phyloP scores from a whole-genome alignment of 2,888 invertebrate species.

The Dryobotodes eremita region DNA sequence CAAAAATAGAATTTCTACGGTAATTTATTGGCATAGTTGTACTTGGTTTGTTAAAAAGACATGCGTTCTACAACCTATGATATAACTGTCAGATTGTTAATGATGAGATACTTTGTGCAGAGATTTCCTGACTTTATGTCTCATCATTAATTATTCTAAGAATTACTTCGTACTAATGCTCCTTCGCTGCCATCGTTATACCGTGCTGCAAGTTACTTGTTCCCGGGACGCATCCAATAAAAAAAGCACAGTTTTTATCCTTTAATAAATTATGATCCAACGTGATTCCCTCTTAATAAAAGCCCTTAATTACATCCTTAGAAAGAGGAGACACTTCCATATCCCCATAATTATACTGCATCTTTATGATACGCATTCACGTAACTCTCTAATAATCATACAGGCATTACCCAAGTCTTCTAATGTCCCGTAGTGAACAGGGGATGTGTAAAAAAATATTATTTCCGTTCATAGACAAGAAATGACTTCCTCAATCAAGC shows the following conservation, averaged over 20 bases:
- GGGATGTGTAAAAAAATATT: conserved; percentile 86
- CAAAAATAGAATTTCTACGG: conserved; percentile 15
- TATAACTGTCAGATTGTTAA: conserved; percentile 3
- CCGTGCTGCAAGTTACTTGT: neutral
- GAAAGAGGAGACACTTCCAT: conserved; percentile 47
- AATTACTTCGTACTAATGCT: neutral
- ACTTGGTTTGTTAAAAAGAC: conserved; percentile 18
- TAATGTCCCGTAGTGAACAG: conserved; percentile 81
- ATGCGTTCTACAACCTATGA: conserved; percentile 17
- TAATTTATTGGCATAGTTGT: neutral
- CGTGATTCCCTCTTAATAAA: conserved; percentile 44
- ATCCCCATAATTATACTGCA: conserved; percentile 57
- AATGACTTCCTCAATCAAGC: conserved; percentile 90
- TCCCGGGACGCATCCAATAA: conserved; percentile 14
- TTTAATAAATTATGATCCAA: conserved; percentile 20
- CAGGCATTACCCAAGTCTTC: conserved; percentile 77
- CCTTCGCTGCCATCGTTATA: neutral
- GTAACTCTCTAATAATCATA: conserved; percentile 78
- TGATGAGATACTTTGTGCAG: neutral
- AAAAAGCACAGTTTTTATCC: conserved; percentile 17
- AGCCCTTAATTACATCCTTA: conserved; percentile 47
- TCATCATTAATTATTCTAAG: conserved; percentile 16
- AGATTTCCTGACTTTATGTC: neutral
- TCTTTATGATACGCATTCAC: conserved; percentile 65
- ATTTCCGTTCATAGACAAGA: conserved; percentile 88